These are phyloP conservation scores for Anthonomus grandis DNA, from an alignment of 1,140 invertebrate genomes.

Conservation along the genomic window DNA sequence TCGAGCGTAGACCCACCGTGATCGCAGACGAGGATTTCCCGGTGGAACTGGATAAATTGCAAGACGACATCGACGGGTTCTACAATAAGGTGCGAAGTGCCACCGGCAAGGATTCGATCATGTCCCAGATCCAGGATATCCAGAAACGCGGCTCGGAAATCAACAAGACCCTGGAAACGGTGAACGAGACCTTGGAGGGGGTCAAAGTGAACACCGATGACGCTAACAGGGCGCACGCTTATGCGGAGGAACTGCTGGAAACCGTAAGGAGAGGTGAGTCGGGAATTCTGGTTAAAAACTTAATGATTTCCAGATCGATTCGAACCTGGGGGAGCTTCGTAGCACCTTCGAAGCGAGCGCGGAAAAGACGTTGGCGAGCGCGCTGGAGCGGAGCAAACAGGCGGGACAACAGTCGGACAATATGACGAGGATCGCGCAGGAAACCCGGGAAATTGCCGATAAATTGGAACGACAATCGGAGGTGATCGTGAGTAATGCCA, in stretches of 20 bases:
- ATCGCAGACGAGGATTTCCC: constrained; percentile 72
- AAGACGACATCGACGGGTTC: constrained; percentile 63
- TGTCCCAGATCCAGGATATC: constrained; percentile 59
- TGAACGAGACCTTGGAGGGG: constrained; percentile 40
- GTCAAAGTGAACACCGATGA: constrained; percentile 30
- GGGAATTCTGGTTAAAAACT: neutral
- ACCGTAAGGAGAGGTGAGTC: constrained; percentile 14
- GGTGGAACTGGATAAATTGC: constrained; percentile 66
- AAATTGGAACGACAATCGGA: constrained; percentile 72
- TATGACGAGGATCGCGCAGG: constrained; percentile 86
- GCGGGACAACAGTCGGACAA: constrained; percentile 87
- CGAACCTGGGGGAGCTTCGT: neutral
- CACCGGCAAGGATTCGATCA: constrained; percentile 51
- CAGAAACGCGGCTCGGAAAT: constrained; percentile 58
- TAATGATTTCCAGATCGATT: neutral
- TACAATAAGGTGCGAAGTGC: constrained; percentile 37
- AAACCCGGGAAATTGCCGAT: constrained; percentile 77
- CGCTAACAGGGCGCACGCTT: constrained; percentile 34
- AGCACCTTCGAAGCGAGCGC: neutral
- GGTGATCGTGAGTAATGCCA: constrained; percentile 71
- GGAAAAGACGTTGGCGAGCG: constrained; percentile 1
- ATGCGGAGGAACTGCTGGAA: constrained; percentile 34
- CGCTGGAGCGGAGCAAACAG: constrained; percentile 52
- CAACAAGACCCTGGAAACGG: constrained; percentile 37
- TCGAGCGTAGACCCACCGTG: constrained; percentile 53